Conservation (phyloP, 2,797 vertebrate genomes). For the Anisognathus igniventris region DNA sequence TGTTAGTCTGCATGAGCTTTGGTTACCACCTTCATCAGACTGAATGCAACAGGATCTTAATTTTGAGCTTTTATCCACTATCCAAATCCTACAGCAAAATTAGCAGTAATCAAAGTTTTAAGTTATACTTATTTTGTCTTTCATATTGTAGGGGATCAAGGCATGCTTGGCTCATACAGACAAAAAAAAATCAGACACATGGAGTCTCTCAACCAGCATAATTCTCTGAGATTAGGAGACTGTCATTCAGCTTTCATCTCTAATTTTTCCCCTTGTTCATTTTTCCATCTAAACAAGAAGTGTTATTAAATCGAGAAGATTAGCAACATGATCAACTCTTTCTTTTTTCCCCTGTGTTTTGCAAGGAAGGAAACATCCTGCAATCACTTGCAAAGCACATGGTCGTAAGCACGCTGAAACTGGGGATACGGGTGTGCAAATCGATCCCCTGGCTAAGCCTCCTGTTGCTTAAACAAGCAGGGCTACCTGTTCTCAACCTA, state of each 20-base stretch:
- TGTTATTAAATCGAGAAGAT: constrained; percentile 27
- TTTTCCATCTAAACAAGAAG: constrained; percentile 54
- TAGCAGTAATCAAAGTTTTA: neutral
- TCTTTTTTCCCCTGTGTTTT: neutral
- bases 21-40: neutral
- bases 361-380: neutral
- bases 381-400: neutral
- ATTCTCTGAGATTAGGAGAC: constrained; percentile 48
- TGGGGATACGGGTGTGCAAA: neutral
- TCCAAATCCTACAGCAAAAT: neutral
- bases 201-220: neutral
- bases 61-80: neutral
- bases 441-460: neutral
- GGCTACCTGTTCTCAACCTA: constrained; percentile 58
- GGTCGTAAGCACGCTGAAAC: neutral
- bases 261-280: constrained; percentile 60
- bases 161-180: neutral
- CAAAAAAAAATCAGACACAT: neutral
- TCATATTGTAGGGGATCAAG: neutral
- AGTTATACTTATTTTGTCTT: neutral
- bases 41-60: neutral
- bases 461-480: neutral
- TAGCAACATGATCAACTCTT: neutral
- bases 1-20: neutral
- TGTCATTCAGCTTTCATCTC: constrained; percentile 58